Base-by-base conservation (phyloP, 2,113 vertebrate species). In the Dermatemys mawii region DNA sequence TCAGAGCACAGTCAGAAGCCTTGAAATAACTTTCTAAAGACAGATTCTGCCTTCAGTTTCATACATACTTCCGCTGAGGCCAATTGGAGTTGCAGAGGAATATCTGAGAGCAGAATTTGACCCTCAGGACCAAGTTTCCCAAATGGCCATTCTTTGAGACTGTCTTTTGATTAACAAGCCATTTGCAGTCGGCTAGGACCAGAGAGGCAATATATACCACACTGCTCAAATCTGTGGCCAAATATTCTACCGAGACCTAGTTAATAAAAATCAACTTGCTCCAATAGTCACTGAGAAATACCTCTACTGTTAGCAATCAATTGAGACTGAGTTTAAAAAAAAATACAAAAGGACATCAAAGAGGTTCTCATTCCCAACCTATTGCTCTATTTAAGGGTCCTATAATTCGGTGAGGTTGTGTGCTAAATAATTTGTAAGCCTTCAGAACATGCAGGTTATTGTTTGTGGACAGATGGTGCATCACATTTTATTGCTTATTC, bases 391-490 rank as follows among this genome's bases (percentile, higher is more conserved):
- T 97, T 98, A 97, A 97, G 96, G 97, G 97, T 97, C 94, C 97
- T 89, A 95, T 96, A 96, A 98, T 98, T 98, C 83, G 97, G 98
- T 97, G 94, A 98, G 98, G 98, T 98, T 98, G 98, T 98, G 98
- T 98, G 98, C 98, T 98, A 98, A 98, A 98, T 99, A 98, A 99
- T 98, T 98, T 98, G 98, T 97, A 98, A 98, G 98, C 98, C 98
- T 98, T 98, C 98, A 98, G 97, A 98, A 98, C 98, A 98, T 97
- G 97, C 98, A 99, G 98, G 98, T 99, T 99, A 99, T 98, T 99
- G 98, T 98, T 99, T 98, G 98, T 97, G 98, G 98, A 98, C 99
- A 99, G 99, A 99, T 99, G 99, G 99, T 98, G 98, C 98, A 97
- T 98, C 98, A 97, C 98, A 97, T 98, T 99, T 99, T 99, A 99